Evolutionary conservation across 2,113 vertebrate genomes (phyloP), one percentile per base, ranked within the genome.

Genomic region (Pimephales promelas): DNA sequence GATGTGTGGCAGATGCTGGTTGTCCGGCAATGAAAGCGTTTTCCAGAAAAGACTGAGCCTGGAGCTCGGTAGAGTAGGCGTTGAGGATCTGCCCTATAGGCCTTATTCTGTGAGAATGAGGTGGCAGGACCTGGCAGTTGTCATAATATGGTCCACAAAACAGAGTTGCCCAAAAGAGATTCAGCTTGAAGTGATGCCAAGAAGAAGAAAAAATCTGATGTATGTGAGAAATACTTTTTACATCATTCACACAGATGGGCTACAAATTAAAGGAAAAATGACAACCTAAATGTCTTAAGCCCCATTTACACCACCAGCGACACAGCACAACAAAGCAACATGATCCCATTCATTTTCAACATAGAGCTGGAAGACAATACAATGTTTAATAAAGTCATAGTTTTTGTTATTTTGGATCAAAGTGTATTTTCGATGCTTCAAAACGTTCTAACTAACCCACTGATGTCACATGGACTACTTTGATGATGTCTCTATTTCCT

Each of bases 1-100:
- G 36, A 9, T n/a, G 75, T n/a, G 34, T 78, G 56, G 54, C 75
- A 78, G 75, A 78, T 78, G 75, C 36, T 61, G 56, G 75, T 78
- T 61, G 54, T 78, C 75, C 56, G 7, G 75, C 68, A 71, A 71
- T 71, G 36, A 7, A 71, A 24, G 4, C 45, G 36, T 43, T 61
- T 61, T 78, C 56, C 75, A 61, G 56, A 45, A 78, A 45, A 43
- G 36, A 45, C n/a, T 79, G 36, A 79, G 75, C 75, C 75, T 26
- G 56, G 56, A 78, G 75, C 75, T 78, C 2, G 7, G 54, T 26
- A 26, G 7, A 71, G 68, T 78, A 78, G 56, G 13, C 43, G 54
- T 78, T 78, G 56, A 78, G 13, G 34, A 78, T 43, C 14, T 34
- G 34, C n/a, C 56, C 45, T 61, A 59, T 59, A 43, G 56, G 43